Conservation (phyloP, 2,797 vertebrate genomes). For the Acrocephalus scirpaceus region DNA sequence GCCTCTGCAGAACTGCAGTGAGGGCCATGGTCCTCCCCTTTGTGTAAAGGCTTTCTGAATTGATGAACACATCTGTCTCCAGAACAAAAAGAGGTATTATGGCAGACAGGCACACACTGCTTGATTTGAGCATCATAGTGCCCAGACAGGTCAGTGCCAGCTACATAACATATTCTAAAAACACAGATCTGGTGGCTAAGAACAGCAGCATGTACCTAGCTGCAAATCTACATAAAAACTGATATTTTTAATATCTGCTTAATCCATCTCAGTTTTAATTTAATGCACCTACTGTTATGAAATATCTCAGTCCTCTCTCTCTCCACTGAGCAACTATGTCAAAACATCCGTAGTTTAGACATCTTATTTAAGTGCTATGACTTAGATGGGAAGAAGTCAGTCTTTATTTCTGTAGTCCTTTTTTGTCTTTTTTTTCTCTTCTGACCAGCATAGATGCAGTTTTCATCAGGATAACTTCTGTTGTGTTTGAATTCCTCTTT, state of each 20-base stretch:
- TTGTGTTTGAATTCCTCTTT: conserved; percentile 40
- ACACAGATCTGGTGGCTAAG: background rate
- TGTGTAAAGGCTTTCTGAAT: background rate
- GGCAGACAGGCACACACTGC: fast-evolving
- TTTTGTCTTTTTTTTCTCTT: background rate
- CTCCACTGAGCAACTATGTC: background rate
- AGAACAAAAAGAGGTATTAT: background rate
- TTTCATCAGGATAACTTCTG: conserved; percentile 9
- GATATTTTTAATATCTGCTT: background rate
- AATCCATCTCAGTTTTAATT: background rate
- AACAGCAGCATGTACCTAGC: background rate
- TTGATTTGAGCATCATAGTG: background rate
- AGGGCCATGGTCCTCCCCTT: fast-evolving
- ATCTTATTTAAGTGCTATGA: background rate
- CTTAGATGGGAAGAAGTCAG: background rate
- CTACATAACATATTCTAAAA: fast-evolving
- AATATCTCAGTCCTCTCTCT: background rate
- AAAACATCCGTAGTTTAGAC: background rate
- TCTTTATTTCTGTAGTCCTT: background rate
- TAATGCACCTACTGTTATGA: background rate
- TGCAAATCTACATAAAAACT: background rate
- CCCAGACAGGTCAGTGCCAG: background rate
- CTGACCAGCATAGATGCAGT: background rate
- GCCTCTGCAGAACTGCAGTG: background rate
- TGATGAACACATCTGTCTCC: background rate